Base-by-base conservation (phyloP, 2,888 invertebrate species). In the Thyatira batis region DNA sequence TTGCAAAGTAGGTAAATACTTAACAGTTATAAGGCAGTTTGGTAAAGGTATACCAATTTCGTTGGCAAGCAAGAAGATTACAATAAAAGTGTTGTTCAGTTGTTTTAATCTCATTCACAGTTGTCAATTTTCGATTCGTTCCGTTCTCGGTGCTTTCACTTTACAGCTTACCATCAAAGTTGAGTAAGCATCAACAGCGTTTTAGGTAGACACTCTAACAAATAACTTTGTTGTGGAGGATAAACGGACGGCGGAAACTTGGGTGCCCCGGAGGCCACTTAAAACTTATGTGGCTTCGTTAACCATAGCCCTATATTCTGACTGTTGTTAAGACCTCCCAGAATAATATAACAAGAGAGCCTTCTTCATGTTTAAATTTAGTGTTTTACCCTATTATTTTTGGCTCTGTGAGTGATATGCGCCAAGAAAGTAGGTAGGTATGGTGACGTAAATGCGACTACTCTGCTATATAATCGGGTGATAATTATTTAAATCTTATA, bases 241-340 rank as follows among this genome's bases (percentile, higher is more conserved):
- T 86, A 88, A 89, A 87, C 84, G 87, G 85, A 82, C 79, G 78
- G 72, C 69, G 68, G 70, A 65, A 89, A 88, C 87, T 89, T 84
- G 69, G 69, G 67, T 63, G 64, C 85, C 83, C 87, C 76, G 60
- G 87, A 80, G 89, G 86, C 89, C 87, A 89, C 88, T 90, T 90
- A 85, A 88, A 90, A 89, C 88, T 90, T 90, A 82, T 84, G 85
- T 89, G 87, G 86, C 88, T 90, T 87, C 82, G 86, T 85, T 87
- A 85, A 81, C 84, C 85, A 82, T 82, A 80, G 82, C 75, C 78
- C 80, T 80, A 82, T 80, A 80, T 82, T 77, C 73, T 66, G 71
- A 75, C 75, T 75, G 77, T 75, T 78, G 82, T 78, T 80, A 78
- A 78, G 77, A 74, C 74, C 78, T 67, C 65, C 71, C 65, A 69